These are phyloP conservation scores for Dicerorhinus sumatrensis DNA, from an alignment of 2,113 vertebrate genomes.

Conservation along the genomic window DNA sequence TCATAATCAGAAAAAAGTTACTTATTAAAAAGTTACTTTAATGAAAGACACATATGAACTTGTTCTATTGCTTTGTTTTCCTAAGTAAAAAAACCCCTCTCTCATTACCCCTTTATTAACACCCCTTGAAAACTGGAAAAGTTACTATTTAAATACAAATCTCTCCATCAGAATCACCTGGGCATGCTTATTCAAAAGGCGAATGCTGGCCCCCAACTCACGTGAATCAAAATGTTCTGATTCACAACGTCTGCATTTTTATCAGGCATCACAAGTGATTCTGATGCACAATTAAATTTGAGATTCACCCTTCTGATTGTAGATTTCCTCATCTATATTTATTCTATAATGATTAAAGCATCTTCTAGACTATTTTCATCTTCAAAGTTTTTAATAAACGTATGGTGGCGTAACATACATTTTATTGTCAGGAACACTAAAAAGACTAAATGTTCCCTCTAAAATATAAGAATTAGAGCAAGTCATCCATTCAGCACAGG, in stretches of 20 bases:
- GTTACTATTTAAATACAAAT: conserved; percentile 26
- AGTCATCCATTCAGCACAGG: background rate
- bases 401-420: background rate
- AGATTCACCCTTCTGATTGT: background rate
- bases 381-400: background rate
- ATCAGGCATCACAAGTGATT: background rate
- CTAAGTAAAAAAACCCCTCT: background rate
- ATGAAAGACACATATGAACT: background rate
- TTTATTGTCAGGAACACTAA: background rate
- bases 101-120: background rate
- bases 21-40: conserved; percentile 18
- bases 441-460: background rate
- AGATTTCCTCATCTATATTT: background rate
- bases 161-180: background rate
- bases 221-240: background rate
- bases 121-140: background rate
- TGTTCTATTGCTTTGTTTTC: conserved; percentile 48
- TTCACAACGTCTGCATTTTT: background rate
- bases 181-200: background rate
- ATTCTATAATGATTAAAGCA: background rate
- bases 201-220: background rate
- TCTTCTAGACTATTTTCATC: conserved; percentile 10
- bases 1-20: background rate
- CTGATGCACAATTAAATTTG: background rate
- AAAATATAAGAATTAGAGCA: background rate